phyloP scores from a whole-genome alignment of 2,797 vertebrate species.

The Hemitrygon akajei region DNA sequence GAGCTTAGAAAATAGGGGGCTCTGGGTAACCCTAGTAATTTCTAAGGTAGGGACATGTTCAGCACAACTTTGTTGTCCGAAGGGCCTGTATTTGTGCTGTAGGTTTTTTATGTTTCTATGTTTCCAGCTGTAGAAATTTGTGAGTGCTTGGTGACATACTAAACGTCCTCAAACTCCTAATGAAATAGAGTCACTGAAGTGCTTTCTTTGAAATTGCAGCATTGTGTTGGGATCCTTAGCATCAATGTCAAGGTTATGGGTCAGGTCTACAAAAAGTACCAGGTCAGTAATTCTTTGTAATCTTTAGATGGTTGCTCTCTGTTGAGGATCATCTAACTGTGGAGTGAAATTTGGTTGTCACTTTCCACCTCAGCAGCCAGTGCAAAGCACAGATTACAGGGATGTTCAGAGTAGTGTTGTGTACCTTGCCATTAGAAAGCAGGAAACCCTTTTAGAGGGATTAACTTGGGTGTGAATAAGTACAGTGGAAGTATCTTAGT shows the following conservation, averaged over 20 bases:
- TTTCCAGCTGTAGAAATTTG: too few relatives aligned
- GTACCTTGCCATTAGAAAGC: neutral
- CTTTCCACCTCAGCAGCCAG: neutral
- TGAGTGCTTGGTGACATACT: too few relatives aligned
- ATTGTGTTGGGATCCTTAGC: too few relatives aligned
- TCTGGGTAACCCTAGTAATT: too few relatives aligned
- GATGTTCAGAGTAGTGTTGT: neutral
- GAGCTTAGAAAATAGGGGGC: too few relatives aligned
- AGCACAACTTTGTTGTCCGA: too few relatives aligned
- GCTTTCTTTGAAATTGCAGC: too few relatives aligned
- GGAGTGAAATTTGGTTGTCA: neutral
- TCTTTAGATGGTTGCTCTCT: neutral
- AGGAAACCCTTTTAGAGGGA: neutral
- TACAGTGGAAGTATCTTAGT: neutral
- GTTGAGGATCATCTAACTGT: neutral
- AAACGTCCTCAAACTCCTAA: too few relatives aligned
- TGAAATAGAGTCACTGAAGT: too few relatives aligned
- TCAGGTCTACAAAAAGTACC: neutral
- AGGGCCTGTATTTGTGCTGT: too few relatives aligned
- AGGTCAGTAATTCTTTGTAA: neutral
- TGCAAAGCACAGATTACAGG: neutral
- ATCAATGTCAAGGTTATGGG: neutral
- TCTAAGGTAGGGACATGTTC: too few relatives aligned
- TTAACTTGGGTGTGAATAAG: neutral
- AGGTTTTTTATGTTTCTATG: too few relatives aligned